These are phyloP conservation scores for Aptenodytes patagonicus DNA, from an alignment of 2,113 vertebrate species.

Conservation along the genomic window DNA sequence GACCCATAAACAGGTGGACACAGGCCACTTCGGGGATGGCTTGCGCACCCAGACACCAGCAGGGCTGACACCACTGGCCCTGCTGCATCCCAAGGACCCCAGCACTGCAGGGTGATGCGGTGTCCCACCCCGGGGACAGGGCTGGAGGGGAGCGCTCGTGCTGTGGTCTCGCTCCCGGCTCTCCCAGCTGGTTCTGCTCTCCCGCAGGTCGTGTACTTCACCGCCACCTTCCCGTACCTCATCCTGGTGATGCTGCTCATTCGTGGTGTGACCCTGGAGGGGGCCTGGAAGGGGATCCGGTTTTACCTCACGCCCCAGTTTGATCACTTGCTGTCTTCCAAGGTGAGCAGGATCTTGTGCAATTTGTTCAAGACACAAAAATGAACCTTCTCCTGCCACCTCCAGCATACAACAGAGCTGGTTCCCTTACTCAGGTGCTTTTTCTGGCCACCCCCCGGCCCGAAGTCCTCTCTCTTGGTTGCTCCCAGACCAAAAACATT, in stretches of 20 bases:
- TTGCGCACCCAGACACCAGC: background rate
- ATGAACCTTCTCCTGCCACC: background rate
- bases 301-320: constrained; percentile 84
- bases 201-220: constrained; percentile 81
- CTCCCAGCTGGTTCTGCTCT: background rate
- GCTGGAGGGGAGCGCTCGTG: background rate
- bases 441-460: background rate
- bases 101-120: background rate
- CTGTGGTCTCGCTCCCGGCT: background rate
- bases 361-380: background rate
- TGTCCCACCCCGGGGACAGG: background rate
- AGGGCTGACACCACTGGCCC: background rate
- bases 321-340: constrained; percentile 80
- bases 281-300: constrained; percentile 81
- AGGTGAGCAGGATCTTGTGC: constrained; percentile 55
- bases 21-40: background rate
- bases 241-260: constrained; percentile 82
- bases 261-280: constrained; percentile 79
- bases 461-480: background rate
- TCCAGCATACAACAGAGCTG: background rate
- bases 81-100: background rate
- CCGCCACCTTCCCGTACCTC: constrained; percentile 82
- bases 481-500: background rate
- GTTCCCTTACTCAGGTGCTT: background rate
- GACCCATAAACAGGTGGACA: background rate